These are phyloP conservation scores for Oreochromis aureus DNA, from an alignment of 2,113 vertebrate genomes.

Conservation along the genomic window DNA sequence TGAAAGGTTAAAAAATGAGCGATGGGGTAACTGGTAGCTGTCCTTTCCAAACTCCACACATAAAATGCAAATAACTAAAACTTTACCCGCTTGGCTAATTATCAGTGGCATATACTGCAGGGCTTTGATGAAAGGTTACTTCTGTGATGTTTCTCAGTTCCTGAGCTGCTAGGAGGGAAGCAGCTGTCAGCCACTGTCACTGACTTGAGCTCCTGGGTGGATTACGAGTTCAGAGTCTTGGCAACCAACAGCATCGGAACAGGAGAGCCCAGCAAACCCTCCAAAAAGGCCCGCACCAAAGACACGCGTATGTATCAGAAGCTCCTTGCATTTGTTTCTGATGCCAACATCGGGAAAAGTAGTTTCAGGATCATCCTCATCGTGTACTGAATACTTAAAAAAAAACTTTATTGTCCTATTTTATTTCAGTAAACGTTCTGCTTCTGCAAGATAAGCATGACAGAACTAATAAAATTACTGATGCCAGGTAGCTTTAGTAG, in stretches of 20 bases:
- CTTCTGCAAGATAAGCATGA: background rate
- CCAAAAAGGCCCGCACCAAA: constrained; percentile 83
- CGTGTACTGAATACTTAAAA: background rate
- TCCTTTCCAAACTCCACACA: background rate
- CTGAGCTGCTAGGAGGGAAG: constrained; percentile 81
- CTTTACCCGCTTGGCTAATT: background rate
- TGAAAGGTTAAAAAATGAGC: background rate
- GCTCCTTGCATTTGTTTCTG: background rate
- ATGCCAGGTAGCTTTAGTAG: background rate
- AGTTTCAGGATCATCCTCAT: background rate
- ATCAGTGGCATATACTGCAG: constrained; percentile 1
- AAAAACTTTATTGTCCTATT: background rate
- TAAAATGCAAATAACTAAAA: constrained; percentile 25
- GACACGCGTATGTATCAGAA: constrained; percentile 80
- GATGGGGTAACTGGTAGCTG: background rate
- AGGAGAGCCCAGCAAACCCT: constrained; percentile 89
- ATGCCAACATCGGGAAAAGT: background rate
- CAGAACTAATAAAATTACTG: background rate
- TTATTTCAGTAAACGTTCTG: background rate
- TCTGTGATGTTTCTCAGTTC: constrained; percentile 72
- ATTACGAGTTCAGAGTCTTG: constrained; percentile 91
- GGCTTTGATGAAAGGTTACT: constrained; percentile 45
- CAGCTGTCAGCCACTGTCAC: constrained; percentile 84
- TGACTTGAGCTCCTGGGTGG: constrained; percentile 91
- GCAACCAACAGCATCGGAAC: constrained; percentile 89